Percentiles rank a stretch among this genome's conserved stretches.
Conservation (phyloP, 2,113 vertebrate species). For the Saguinus imperator region DNA sequence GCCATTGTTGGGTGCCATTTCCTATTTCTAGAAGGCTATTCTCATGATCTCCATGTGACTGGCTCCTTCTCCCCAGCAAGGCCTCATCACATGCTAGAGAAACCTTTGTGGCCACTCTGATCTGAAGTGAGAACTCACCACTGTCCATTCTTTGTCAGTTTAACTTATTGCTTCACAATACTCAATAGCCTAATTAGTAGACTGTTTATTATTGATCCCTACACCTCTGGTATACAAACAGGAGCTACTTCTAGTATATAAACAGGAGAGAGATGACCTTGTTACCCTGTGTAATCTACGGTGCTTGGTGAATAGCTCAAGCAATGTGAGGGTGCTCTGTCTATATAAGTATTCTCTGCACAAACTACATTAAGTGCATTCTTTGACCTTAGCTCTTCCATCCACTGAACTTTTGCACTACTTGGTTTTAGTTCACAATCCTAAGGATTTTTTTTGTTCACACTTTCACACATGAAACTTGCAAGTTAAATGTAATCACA, state of each 20-base stretch:
- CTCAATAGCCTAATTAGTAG: neutral
- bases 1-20: neutral
- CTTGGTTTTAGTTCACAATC: neutral
- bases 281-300: neutral
- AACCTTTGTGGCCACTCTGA: neutral
- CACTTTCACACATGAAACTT: neutral
- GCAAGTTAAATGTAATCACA: neutral
- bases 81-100: neutral
- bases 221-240: neutral
- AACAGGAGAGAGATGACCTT: neutral
- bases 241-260: neutral
- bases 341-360: neutral
- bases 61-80: neutral
- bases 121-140: neutral
- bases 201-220: neutral
- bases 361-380: neutral
- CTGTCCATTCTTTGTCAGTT: neutral
- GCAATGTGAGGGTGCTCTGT: neutral
- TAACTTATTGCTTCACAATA: neutral
- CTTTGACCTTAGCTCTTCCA: neutral
- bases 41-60: neutral
- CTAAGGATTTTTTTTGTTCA: neutral
- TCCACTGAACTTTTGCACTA: neutral
- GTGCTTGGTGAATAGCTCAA: rapidly evolving
- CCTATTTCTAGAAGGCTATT: neutral